Base-by-base conservation (phyloP, 2,113 vertebrate species). In the Takifugu flavidus region DNA sequence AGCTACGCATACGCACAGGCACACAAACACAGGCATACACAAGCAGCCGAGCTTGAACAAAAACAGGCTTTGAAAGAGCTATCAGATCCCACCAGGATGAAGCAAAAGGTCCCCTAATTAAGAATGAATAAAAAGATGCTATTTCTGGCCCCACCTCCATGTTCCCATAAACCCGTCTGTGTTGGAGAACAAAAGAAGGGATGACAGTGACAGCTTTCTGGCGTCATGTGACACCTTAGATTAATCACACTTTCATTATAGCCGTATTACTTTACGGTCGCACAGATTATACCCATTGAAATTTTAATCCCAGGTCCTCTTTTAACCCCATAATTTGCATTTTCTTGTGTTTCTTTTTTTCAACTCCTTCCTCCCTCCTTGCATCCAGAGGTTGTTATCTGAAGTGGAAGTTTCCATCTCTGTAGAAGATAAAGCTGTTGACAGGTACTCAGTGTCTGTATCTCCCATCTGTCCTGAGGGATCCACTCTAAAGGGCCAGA, bases 401-500 rank as follows among this genome's bases (percentile, higher is more conserved):
- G 95, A 98, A 87, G 95, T 98, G 64, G 90, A 92, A 83, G 88
- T 99, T 77, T 92, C 94, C 49, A 86, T 91, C 57, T 82, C 76
- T 13, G 88, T 98, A 74, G 93, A 98, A 87, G 95, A 95, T 88
- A 82, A 88, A 34, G 91, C 91, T 27, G 88, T 91, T 58, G 91
- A 89, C 84, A 93, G 92, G 75, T 88, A 95, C 87, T 81, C 89
- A 89, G 92, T 95, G 76, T 93, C 91, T 56, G 88, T 99, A 45
- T 93, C 92, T 64, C 92, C 96, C 65, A 68, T 96, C 56, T 99
- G 97, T 87, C 96, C 97, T 28, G 83, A 93, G 39, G 96, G 95
- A 51, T 90, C 91, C 81, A 87, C 78, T 54, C 87, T 79, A n/a
- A 76, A 88, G 49, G 92, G 75, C 72, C 90, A 87, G 47, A 94